Evolutionary conservation across 2,113 vertebrate species (phyloP).

Genomic region (Serilophus lunatus): DNA sequence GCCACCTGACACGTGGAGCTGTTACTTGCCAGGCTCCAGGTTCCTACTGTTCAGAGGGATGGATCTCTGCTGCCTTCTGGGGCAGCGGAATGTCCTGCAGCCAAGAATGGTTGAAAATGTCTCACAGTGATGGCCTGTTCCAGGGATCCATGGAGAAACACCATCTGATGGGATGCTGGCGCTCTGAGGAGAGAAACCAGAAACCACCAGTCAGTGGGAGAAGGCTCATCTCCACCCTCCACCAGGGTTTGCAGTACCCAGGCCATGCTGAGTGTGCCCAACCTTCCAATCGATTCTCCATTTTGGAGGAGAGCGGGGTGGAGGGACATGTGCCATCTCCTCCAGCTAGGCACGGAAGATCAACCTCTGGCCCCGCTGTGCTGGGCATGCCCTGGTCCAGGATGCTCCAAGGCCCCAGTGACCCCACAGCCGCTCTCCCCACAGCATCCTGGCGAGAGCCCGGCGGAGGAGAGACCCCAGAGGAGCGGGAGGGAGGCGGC

Average conservation of each 20-base stretch:
- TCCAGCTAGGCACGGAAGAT: not conserved
- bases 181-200: not conserved
- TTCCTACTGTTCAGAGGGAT: slow-evolving; percentile 81
- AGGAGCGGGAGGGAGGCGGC: too few relatives aligned
- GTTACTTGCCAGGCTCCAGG: slow-evolving; percentile 73
- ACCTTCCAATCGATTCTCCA: accelerated
- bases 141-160: slow-evolving; percentile 83
- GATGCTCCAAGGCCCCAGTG: not conserved
- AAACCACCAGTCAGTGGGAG: not conserved
- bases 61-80: slow-evolving; percentile 72
- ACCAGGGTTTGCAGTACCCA: too few relatives aligned
- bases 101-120: slow-evolving; percentile 87
- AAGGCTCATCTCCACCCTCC: not conserved
- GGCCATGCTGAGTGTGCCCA: too few relatives aligned
- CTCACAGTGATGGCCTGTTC: slow-evolving; percentile 84
- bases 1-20: not conserved
- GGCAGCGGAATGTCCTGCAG: slow-evolving; percentile 78
- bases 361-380: not conserved
- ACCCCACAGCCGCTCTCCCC: not conserved
- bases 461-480: not conserved
- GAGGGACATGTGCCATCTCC: not conserved
- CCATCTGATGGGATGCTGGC: slow-evolving; percentile 44
- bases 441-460: not conserved
- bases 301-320: not conserved
- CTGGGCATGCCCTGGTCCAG: not conserved